Base-by-base conservation (phyloP, 2,797 vertebrate genomes). In the Ataeniobius toweri region DNA sequence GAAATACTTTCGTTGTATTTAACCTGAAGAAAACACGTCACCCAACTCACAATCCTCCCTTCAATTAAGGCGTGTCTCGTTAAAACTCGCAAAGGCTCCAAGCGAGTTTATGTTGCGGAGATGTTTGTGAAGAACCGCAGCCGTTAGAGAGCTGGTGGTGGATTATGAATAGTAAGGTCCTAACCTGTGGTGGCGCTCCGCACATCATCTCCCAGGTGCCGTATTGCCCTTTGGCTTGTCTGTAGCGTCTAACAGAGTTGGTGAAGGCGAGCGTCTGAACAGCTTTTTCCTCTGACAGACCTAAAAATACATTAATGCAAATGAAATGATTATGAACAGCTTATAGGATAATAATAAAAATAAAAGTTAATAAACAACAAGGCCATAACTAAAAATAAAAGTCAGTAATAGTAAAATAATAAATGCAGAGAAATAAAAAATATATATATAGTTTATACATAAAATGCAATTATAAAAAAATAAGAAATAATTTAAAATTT, bases 201-300 rank as follows among this genome's bases (percentile, higher is more conserved):
- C 98, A 99, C 83, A 99, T 97, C 97, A 99, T 96, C 73, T 99
- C 98, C 98, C 98, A 99, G 78, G 97, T 99, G 78, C 98, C 97
- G 0, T 97, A 99, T 86, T 97, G 95, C 77, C 97, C 97, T 84
- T 95, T 95, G 0, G 93, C 88, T 92, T 99, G 98, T 77, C 98
- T 95, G 89, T 97, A 95, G 80, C 96, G 96, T 70, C 98, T 95
- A 74, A 99, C 90, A 0, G 97, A 90, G 0, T 98, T 97, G 0
- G 97, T 98, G 93, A 99, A 99, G 0, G 98, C 97, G 0, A 97
- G 97, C 0, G 96, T 97, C 88, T 97, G 94, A 73, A 99, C 97
- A 1, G 89, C 95, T 86, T 92, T 93, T 41, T 98, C 95, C 91
- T 99, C 98, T 0, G 97, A 89, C 78, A 99, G 96, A 78, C 96